A percentile compares a stretch with the other conserved stretches of the same genome.
Evolutionary conservation across 2,797 vertebrate species (phyloP).

Genomic region (Premnoplex brunnescens): DNA sequence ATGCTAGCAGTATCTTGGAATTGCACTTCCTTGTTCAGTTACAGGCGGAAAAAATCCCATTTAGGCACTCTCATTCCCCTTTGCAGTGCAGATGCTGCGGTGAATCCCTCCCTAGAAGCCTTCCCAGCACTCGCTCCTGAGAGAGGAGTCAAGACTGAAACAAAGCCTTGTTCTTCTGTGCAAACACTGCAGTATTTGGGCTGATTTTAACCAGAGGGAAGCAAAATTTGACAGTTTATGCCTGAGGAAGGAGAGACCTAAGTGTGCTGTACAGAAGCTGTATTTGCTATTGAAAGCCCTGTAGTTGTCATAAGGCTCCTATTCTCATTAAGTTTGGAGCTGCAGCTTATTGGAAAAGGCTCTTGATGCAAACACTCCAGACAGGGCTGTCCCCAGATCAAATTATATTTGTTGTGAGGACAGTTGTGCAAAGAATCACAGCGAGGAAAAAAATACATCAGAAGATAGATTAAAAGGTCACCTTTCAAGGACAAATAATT

Average conservation of each 20-base stretch:
- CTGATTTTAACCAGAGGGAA: neutral
- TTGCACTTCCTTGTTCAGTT: neutral
- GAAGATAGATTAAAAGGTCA: conserved; percentile 20
- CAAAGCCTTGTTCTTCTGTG: neutral
- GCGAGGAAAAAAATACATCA: neutral
- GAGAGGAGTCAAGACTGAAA: neutral
- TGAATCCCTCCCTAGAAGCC: neutral
- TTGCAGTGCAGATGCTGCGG: neutral
- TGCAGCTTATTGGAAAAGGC: conserved; percentile 28
- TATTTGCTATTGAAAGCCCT: neutral
- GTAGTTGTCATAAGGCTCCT: conserved; percentile 24
- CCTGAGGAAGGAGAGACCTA: neutral
- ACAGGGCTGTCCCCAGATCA: conserved; percentile 41
- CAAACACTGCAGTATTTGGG: neutral
- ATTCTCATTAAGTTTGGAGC: conserved; percentile 24
- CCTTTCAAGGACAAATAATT: conserved; percentile 50
- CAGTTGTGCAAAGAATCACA: conserved; percentile 41
- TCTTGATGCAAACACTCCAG: conserved; percentile 26
- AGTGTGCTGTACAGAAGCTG: neutral
- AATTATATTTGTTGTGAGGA: conserved; percentile 41
- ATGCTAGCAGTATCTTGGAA: neutral
- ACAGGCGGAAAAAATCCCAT: neutral
- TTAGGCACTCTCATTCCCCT: neutral
- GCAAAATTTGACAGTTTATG: neutral
- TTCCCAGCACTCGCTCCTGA: neutral